Percentiles rank a stretch among this genome's conserved stretches.
Evolutionary conservation across 2,888 invertebrate genomes (phyloP).

Genomic region (Endomychus coccineus): DNA sequence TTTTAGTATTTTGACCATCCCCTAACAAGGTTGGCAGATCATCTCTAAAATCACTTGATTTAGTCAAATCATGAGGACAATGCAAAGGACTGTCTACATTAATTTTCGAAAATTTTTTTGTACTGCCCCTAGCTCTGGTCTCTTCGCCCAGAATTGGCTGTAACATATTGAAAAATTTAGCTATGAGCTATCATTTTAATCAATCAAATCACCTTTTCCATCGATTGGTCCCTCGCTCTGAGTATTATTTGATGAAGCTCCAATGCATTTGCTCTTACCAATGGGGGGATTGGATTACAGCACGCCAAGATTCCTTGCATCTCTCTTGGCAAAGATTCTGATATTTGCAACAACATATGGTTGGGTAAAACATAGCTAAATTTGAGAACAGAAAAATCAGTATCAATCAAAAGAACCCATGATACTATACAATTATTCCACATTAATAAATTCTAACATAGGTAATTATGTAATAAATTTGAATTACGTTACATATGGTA

Average conservation of each 20-base stretch:
- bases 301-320: conserved; percentile 88
- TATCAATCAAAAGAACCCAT: background rate
- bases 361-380: conserved; percentile 85
- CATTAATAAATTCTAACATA: background rate
- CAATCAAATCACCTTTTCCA: conserved; percentile 47
- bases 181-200: conserved; percentile 3
- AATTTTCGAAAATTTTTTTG: conserved; percentile 36
- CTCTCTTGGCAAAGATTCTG: conserved; percentile 82
- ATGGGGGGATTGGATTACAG: conserved; percentile 87
- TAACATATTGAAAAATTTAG: conserved; percentile 24
- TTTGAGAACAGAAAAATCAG: too few relatives aligned
- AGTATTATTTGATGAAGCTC: conserved; percentile 60
- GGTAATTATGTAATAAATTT: too few relatives aligned
- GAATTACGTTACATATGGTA: too few relatives aligned
- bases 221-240: conserved; percentile 60
- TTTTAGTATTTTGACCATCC: conserved; percentile 6
- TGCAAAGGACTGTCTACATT: conserved; percentile 50
- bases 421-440: too few relatives aligned
- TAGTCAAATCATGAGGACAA: conserved; percentile 56
- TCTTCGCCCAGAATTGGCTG: conserved; percentile 47
- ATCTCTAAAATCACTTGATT: conserved; percentile 47
- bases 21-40: conserved; percentile 50
- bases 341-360: conserved; percentile 88
- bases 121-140: conserved; percentile 35
- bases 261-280: conserved; percentile 49